Percentiles rank a stretch among this genome's conserved stretches.
Conservation (phyloP, 2,113 vertebrate species). For the Lophochroa leadbeateri region DNA sequence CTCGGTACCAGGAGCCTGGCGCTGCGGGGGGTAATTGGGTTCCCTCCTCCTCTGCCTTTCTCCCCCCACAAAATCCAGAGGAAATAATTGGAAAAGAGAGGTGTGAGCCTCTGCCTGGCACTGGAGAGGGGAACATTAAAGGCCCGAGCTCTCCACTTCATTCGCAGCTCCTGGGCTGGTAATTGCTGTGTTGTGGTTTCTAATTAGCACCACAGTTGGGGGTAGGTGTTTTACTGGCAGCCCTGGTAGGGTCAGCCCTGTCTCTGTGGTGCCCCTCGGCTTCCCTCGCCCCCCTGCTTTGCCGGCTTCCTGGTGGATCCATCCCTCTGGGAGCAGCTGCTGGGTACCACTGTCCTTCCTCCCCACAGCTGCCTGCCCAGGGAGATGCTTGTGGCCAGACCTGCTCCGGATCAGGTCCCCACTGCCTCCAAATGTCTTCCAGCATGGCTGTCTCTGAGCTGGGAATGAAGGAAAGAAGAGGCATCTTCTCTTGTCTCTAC, state of each 20-base stretch:
- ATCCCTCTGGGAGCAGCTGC: not conserved
- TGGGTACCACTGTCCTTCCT: not conserved
- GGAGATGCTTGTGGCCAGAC: rapidly evolving
- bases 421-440: rapidly evolving
- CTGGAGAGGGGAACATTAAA: conserved; percentile 67
- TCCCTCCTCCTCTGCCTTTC: conserved; percentile 3
- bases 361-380: not conserved
- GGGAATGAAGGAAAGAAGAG: not conserved
- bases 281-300: not conserved
- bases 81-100: conserved; percentile 82
- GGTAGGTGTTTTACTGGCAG: not conserved
- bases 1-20: not conserved
- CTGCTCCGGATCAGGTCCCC: not conserved
- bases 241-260: not conserved
- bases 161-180: conserved; percentile 78
- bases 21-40: conserved; percentile 16
- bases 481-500: not conserved
- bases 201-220: conserved; percentile 79
- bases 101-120: conserved; percentile 73
- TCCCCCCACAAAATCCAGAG: conserved; percentile 39
- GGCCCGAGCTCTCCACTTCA: conserved; percentile 64
- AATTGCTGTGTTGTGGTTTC: conserved; percentile 82
- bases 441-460: rapidly evolving
- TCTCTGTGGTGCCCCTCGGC: not conserved
- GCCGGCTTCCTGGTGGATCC: rapidly evolving